phyloP scores from a whole-genome alignment of 1,140 invertebrate species.

The Ladona fulva region DNA sequence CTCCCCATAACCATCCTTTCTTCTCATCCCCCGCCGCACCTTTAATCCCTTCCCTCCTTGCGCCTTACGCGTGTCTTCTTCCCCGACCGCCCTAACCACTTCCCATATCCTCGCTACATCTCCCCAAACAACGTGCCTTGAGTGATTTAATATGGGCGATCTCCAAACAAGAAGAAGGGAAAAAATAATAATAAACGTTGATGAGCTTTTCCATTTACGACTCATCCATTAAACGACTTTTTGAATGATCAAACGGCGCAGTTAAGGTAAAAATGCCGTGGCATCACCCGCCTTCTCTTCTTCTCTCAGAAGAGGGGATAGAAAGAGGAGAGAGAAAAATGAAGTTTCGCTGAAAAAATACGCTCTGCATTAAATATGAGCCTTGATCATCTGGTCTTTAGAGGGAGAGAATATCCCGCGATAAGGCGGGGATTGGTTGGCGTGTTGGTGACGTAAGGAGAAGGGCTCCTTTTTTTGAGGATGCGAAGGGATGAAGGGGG shows the following conservation, averaged over 20 bases:
- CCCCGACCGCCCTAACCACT: too few relatives aligned
- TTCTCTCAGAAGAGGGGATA: too few relatives aligned
- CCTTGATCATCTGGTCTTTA: not conserved
- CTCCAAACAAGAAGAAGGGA: not conserved
- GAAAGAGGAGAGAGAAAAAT: not conserved
- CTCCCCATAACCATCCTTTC: not conserved
- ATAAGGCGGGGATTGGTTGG: not conserved
- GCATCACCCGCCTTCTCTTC: not conserved
- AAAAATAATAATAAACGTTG: conserved; percentile 11
- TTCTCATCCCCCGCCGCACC: not conserved
- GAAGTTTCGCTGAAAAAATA: not conserved
- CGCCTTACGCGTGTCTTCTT: too few relatives aligned
- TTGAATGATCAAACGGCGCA: conserved; percentile 8
- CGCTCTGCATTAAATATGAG: not conserved
- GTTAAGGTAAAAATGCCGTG: conserved; percentile 4
- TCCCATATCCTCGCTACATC: too few relatives aligned
- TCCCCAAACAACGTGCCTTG: not conserved
- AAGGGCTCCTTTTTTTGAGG: not conserved
- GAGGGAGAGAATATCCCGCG: not conserved
- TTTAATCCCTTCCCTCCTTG: too few relatives aligned
- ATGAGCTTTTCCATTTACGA: conserved; percentile 9
- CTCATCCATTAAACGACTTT: conserved; percentile 6
- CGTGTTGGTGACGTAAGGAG: not conserved
- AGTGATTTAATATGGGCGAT: conserved; percentile 2
- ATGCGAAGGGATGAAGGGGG: too few relatives aligned